A percentile compares a stretch with the other conserved stretches of the same genome.
phyloP scores from a whole-genome alignment of 2,113 vertebrate genomes.

The Tautogolabrus adspersus region DNA sequence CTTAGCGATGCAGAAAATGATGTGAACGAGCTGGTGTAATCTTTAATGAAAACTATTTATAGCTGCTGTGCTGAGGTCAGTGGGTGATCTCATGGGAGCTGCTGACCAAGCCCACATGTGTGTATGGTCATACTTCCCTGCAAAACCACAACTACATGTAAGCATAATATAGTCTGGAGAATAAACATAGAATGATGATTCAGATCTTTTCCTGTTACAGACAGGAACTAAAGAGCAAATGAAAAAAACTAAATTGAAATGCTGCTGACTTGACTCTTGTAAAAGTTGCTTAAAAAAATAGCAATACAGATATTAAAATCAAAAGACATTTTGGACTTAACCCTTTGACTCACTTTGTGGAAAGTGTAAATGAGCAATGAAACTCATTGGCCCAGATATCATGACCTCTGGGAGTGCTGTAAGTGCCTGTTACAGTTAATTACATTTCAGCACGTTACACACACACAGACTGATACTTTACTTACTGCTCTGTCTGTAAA shows the following conservation, averaged over 20 bases:
- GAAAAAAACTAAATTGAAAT: no score
- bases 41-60: conserved; percentile 8
- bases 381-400: neutral
- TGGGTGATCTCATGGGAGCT: conserved; percentile 70
- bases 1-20: neutral
- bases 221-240: neutral
- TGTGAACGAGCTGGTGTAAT: neutral
- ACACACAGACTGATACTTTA: neutral
- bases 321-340: neutral
- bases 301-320: neutral
- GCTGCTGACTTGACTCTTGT: no score
- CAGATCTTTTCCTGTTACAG: neutral
- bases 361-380: neutral
- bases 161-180: conserved; percentile 11
- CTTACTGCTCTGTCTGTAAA: neutral
- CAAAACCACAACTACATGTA: neutral
- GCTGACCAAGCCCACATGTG: conserved; percentile 52
- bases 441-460: neutral
- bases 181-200: neutral
- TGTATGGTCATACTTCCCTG: conserved; percentile 56
- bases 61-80: conserved; percentile 56
- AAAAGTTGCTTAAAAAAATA: no score
- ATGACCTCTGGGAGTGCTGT: neutral
- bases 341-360: neutral
- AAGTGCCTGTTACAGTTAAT: neutral